phyloP scores from a whole-genome alignment of 2,888 invertebrate genomes.

The Drosophila anomelani region DNA sequence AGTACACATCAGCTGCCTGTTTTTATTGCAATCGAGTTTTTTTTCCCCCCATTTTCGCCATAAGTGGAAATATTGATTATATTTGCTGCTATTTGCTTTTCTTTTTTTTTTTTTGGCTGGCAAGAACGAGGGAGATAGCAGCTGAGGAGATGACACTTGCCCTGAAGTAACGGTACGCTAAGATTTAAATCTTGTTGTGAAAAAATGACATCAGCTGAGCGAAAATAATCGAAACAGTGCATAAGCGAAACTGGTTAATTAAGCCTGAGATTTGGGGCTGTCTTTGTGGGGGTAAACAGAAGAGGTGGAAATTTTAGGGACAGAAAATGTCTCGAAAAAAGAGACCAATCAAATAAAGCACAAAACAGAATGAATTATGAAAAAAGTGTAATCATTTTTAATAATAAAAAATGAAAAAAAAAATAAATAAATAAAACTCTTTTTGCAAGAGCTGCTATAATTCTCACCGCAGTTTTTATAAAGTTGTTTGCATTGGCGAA shows the following conservation, averaged over 20 bases:
- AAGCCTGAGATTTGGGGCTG: constrained; percentile 30
- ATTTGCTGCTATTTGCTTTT: constrained; percentile 30
- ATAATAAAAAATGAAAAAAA: too few species aligned
- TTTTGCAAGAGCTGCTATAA: neutral
- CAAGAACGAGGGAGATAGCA: constrained; percentile 13
- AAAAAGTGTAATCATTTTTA: too few species aligned
- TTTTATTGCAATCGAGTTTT: constrained; percentile 39
- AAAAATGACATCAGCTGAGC: constrained; percentile 68
- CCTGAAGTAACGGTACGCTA: constrained; percentile 12
- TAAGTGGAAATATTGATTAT: constrained; percentile 64
- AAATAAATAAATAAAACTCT: neutral
- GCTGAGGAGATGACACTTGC: constrained; percentile 6
- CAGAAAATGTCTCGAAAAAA: too few species aligned
- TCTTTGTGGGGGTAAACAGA: constrained; percentile 7
- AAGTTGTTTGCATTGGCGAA: constrained; percentile 12
- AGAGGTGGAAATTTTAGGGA: neutral
- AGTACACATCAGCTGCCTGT: constrained; percentile 45
- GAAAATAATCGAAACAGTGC: constrained; percentile 52
- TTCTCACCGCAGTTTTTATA: neutral
- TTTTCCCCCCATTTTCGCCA: constrained; percentile 55
- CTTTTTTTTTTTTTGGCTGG: constrained; percentile 13
- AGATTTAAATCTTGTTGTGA: constrained; percentile 9
- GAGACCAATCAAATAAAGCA: too few species aligned
- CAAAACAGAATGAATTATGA: too few species aligned
- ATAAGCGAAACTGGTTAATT: constrained; percentile 58